Percentiles rank a stretch among this genome's conserved stretches.
These are phyloP conservation scores for Mesorhabditis spiculigera DNA, from an alignment of 2,888 invertebrate species.

Conservation along the genomic window DNA sequence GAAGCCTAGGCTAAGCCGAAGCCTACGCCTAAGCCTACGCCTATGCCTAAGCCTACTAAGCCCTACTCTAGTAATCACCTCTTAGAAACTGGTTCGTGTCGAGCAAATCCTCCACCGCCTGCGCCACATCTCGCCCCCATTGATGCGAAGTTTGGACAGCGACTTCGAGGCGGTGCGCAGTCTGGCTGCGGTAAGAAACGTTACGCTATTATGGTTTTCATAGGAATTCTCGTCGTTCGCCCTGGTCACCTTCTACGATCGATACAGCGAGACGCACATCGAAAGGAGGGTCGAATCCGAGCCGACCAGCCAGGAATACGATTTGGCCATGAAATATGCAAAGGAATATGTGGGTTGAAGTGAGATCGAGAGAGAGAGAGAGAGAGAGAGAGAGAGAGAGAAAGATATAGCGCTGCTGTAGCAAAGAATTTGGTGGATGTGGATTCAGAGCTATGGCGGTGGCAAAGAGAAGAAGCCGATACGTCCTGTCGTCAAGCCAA, in stretches of 20 bases:
- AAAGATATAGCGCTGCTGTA: too few species aligned
- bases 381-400: too few species aligned
- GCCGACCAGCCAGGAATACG: constrained; percentile 2
- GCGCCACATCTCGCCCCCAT: background rate
- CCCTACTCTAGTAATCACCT: background rate
- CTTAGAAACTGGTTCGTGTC: constrained; percentile 4
- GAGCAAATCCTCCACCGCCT: constrained; percentile 6
- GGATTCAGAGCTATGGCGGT: background rate
- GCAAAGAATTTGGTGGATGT: too few species aligned
- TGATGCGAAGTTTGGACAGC: background rate
- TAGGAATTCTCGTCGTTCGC: constrained; percentile 29
- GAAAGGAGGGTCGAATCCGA: background rate
- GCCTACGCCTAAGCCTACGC: background rate
- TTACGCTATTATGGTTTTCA: too few species aligned
- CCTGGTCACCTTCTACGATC: constrained; percentile 27
- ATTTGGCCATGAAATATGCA: background rate
- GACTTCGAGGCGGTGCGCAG: constrained; percentile 3
- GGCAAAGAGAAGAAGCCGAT: background rate
- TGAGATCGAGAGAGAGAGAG: too few species aligned
- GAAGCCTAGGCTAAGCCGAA: background rate
- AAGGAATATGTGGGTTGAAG: background rate
- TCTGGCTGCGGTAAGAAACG: background rate
- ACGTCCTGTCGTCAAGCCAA: background rate
- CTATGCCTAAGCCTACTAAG: background rate
- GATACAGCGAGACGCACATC: constrained; percentile 21